Percentiles rank a stretch among this genome's conserved stretches.
These are phyloP conservation scores for Mus spretus DNA, from an alignment of 2,797 vertebrate species.

Conservation along the genomic window DNA sequence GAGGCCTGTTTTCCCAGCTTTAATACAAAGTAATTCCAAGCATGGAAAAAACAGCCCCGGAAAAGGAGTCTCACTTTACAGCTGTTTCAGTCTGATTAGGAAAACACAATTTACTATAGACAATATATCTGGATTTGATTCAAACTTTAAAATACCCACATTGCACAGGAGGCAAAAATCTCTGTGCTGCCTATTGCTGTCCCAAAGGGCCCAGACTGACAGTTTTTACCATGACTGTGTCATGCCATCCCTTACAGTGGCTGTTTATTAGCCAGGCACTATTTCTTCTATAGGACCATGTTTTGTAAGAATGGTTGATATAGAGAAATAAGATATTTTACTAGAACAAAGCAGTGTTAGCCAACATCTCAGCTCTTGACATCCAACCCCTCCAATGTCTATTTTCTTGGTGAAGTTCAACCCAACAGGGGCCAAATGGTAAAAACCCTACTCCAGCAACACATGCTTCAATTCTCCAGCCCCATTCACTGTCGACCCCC, in stretches of 20 bases:
- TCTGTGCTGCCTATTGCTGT: not conserved
- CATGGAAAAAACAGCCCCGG: slow-evolving; percentile 10
- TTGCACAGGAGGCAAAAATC: not conserved
- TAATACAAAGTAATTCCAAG: slow-evolving; percentile 55
- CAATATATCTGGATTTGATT: not conserved
- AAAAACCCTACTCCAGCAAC: not conserved
- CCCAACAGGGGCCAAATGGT: not conserved
- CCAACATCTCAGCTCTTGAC: slow-evolving; percentile 10
- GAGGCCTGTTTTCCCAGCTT: slow-evolving; percentile 36
- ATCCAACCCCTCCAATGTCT: not conserved
- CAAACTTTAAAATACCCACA: not conserved
- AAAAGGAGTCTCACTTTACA: slow-evolving; percentile 47
- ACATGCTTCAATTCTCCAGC: not conserved
- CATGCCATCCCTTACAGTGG: not conserved
- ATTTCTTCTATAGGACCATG: no score
- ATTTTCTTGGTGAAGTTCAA: not conserved
- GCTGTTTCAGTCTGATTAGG: slow-evolving; percentile 55
- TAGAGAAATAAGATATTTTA: slow-evolving; percentile 49
- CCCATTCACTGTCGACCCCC: not conserved
- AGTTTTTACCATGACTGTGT: slow-evolving; percentile 18
- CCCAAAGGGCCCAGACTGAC: slow-evolving; percentile 7
- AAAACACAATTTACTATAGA: not conserved
- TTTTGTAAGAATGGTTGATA: not conserved
- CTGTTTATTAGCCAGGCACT: not conserved
- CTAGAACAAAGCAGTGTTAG: slow-evolving; percentile 13